Conservation (phyloP, 2,888 invertebrate genomes). For the Herminia tarsipennalis region DNA sequence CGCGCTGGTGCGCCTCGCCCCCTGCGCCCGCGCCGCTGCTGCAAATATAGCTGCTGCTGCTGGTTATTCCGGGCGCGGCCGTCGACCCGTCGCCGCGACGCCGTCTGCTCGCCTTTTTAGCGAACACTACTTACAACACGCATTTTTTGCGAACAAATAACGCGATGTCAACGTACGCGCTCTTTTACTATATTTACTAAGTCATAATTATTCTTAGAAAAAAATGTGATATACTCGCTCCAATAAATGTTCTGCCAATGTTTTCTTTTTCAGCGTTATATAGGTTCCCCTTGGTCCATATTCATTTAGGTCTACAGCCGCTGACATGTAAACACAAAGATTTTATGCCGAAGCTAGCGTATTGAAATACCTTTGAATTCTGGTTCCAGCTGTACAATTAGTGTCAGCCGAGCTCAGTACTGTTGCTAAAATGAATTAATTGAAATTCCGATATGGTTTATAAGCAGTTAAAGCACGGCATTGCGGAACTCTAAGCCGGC, state of each 20-base stretch:
- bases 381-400: conserved; percentile 21
- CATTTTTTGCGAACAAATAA: conserved; percentile 80
- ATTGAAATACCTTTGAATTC: conserved; percentile 2
- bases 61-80: conserved; percentile 84
- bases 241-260: conserved; percentile 44
- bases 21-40: conserved; percentile 72
- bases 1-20: conserved; percentile 66
- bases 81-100: conserved; percentile 85
- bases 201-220: conserved; percentile 55
- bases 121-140: conserved; percentile 76
- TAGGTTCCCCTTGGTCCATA: conserved; percentile 26
- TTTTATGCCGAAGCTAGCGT: conserved; percentile 6
- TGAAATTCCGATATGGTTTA: conserved; percentile 51
- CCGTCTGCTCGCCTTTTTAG: conserved; percentile 85
- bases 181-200: conserved; percentile 59
- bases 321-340: conserved; percentile 32
- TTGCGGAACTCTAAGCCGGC: conserved; percentile 57
- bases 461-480: conserved; percentile 46
- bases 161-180: conserved; percentile 74
- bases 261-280: conserved; percentile 32
- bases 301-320: conserved; percentile 23
- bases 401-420: conserved; percentile 13
- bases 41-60: conserved; percentile 84
- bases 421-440: conserved; percentile 42
- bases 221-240: conserved; percentile 45